Percentiles rank a stretch among this genome's conserved stretches.
These are phyloP conservation scores for Pycnonotus jocosus DNA, from an alignment of 2,113 vertebrate genomes.

Conservation along the genomic window DNA sequence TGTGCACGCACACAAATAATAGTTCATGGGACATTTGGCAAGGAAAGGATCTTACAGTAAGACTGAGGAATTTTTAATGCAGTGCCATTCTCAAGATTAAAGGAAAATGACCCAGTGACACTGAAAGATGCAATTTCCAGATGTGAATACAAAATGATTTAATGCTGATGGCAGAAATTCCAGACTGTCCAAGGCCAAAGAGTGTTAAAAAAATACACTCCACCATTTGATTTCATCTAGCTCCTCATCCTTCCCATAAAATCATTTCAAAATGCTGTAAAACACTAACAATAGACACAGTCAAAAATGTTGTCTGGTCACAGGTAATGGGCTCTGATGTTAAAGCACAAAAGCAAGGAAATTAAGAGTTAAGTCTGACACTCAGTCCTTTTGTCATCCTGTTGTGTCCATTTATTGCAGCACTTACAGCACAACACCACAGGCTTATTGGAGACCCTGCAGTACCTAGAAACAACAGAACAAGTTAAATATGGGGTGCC, in stretches of 20 bases:
- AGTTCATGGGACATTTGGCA: slow-evolving; percentile 58
- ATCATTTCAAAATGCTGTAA: background rate
- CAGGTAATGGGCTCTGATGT: slow-evolving; percentile 27
- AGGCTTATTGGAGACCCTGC: slow-evolving; percentile 15
- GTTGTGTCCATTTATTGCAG: slow-evolving; percentile 35
- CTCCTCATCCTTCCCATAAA: slow-evolving; percentile 28
- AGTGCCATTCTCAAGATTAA: slow-evolving; percentile 57
- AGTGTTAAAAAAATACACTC: slow-evolving; percentile 16
- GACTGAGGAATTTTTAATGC: slow-evolving; percentile 59
- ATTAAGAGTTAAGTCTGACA: slow-evolving; percentile 44
- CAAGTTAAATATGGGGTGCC: background rate
- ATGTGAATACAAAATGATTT: slow-evolving; percentile 55
- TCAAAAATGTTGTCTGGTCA: background rate
- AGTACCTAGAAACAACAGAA: background rate
- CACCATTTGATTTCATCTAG: slow-evolving; percentile 6
- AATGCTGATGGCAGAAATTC: slow-evolving; percentile 36
- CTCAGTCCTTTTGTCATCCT: slow-evolving; percentile 30
- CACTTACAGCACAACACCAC: background rate
- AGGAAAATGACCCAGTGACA: slow-evolving; percentile 57
- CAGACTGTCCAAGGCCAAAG: slow-evolving; percentile 16
- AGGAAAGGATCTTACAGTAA: slow-evolving; percentile 40
- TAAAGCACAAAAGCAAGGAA: slow-evolving; percentile 37
- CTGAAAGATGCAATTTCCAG: slow-evolving; percentile 54
- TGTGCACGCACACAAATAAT: slow-evolving; percentile 44
- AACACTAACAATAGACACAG: background rate